Conservation (phyloP, 2,113 vertebrate species). For the Edolisoma coerulescens region DNA sequence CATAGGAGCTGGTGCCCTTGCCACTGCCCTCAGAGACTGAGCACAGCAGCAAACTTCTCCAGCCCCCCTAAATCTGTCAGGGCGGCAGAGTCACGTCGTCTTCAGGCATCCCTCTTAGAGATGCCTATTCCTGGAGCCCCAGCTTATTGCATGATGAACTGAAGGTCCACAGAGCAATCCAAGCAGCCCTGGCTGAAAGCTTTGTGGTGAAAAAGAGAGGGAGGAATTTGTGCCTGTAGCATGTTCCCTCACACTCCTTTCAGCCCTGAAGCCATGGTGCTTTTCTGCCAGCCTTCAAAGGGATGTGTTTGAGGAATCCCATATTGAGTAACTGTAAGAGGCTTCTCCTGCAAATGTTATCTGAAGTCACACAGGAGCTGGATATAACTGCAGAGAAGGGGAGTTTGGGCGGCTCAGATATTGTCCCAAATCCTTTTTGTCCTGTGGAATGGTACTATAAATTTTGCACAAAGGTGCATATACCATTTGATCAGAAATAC, state of each 20-base stretch:
- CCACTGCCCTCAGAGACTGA: neutral
- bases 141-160: neutral
- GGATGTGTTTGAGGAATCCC: neutral
- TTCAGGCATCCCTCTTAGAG: neutral
- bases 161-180: neutral
- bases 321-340: neutral
- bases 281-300: neutral
- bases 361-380: neutral
- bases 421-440: neutral
- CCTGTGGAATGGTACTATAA: neutral
- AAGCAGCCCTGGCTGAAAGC: neutral
- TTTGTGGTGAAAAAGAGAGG: neutral
- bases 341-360: neutral
- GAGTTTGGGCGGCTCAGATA: neutral
- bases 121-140: neutral
- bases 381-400: neutral
- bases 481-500: neutral
- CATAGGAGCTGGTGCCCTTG: neutral
- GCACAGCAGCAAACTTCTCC: neutral
- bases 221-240: neutral
- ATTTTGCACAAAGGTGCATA: neutral
- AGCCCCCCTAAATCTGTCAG: neutral
- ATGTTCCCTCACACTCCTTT: neutral
- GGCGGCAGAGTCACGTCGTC: neutral
- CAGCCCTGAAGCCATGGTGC: neutral